A percentile compares a stretch with the other conserved stretches of the same genome.
Conservation (phyloP, 1,140 invertebrate species). For the Nomia melanderi region DNA sequence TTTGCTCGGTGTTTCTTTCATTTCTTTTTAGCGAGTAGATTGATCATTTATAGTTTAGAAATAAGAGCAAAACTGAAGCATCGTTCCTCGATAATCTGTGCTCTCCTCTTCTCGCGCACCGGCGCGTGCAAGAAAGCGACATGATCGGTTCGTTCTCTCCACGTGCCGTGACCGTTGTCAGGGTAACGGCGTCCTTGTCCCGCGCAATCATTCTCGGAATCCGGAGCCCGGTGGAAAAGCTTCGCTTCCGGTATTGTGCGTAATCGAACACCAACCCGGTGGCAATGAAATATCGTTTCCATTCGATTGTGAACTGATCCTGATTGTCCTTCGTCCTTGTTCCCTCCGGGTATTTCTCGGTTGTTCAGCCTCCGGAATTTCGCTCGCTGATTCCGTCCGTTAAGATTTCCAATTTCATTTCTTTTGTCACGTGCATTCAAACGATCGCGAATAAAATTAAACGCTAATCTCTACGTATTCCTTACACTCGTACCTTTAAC, state of each 20-base stretch:
- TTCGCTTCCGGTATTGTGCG: constrained; percentile 12
- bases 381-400: too few relatives aligned
- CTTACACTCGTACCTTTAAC: too few relatives aligned
- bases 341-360: not conserved
- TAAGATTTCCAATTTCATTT: too few relatives aligned
- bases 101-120: not conserved
- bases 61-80: not conserved
- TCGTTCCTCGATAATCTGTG: not conserved
- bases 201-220: constrained; percentile 76
- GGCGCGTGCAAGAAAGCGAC: not conserved
- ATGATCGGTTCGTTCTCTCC: constrained; percentile 45
- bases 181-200: constrained; percentile 79
- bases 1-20: too few relatives aligned
- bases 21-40: too few relatives aligned
- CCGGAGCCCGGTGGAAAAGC: constrained; percentile 26
- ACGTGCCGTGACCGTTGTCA: constrained; percentile 77
- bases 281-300: constrained; percentile 8
- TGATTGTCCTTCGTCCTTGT: not conserved
- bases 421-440: too few relatives aligned
- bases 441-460: too few relatives aligned
- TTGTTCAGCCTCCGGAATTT: not conserved
- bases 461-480: too few relatives aligned
- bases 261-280: constrained; percentile 15
- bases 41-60: not conserved
- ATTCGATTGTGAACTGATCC: not conserved